Conservation (phyloP, 2,113 vertebrate species). For the Orycteropus afer region DNA sequence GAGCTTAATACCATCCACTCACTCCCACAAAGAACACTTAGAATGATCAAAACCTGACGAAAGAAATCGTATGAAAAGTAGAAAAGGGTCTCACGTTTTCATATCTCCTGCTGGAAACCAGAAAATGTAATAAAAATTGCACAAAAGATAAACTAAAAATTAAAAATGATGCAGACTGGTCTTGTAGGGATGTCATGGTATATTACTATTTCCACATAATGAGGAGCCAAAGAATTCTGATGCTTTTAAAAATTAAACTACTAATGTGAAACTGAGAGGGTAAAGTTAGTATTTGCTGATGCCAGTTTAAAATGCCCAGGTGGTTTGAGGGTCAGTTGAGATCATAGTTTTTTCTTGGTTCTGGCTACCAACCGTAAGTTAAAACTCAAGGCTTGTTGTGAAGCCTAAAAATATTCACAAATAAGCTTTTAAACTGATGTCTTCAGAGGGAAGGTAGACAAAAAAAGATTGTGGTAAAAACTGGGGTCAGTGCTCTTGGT, state of each 20-base stretch:
- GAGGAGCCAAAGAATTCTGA: slow-evolving; percentile 90
- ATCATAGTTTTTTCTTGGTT: slow-evolving; percentile 81
- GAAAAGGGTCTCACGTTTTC: slow-evolving; percentile 87
- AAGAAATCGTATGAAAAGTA: slow-evolving; percentile 84
- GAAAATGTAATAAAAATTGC: slow-evolving; percentile 87
- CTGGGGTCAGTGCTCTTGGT: slow-evolving; percentile 92
- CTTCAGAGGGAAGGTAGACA: slow-evolving; percentile 84
- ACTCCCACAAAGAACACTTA: slow-evolving; percentile 91
- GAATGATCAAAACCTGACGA: slow-evolving; percentile 86
- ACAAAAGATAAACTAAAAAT: slow-evolving; percentile 81
- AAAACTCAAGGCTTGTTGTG: slow-evolving; percentile 86
- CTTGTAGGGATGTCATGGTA: slow-evolving; percentile 87
- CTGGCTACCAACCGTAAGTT: slow-evolving; percentile 84
- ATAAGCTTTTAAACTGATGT: slow-evolving; percentile 89
- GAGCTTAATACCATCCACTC: slow-evolving; percentile 92
- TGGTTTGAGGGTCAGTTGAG: slow-evolving; percentile 75
- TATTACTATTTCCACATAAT: slow-evolving; percentile 88
- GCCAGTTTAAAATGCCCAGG: slow-evolving; percentile 81
- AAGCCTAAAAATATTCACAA: slow-evolving; percentile 88
- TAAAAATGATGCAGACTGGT: slow-evolving; percentile 86
- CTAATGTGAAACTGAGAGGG: slow-evolving; percentile 74
- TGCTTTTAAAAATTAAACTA: slow-evolving; percentile 81
- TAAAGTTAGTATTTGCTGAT: slow-evolving; percentile 65
- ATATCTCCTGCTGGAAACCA: slow-evolving; percentile 89
- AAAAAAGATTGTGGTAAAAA: slow-evolving; percentile 84